Base-by-base conservation (phyloP, 2,113 vertebrate genomes). In the Pelvicachromis taeniatus region DNA sequence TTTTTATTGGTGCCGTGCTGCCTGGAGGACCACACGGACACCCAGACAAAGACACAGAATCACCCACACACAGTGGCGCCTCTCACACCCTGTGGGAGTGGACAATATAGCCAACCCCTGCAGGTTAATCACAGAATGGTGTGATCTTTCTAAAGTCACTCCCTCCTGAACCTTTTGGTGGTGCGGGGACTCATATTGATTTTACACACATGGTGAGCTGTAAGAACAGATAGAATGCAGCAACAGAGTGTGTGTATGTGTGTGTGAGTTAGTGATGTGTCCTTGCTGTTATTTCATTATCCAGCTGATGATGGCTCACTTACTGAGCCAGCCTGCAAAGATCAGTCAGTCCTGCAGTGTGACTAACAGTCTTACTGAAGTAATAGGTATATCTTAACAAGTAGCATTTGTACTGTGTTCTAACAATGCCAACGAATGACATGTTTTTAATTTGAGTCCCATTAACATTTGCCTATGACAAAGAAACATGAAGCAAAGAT, bases 1-100 rank as follows among this genome's bases (percentile, higher is more conserved):
- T 90, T 55, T 90, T 77, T 88, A 92, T 92, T 92, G 86, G 88
- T 92, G 77, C 77, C 50, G 70, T 70, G 77, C 17, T 48, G 88
- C 92, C 90, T 70, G 26, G 53, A 91, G 93, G 68, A 65, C 70
- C 45, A 68, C 26, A 77, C 21, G 31, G 33, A 77, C 40, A 75
- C 21, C 45, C n/a, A 56, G 31, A 58, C 82, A 59, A n/a, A 80
- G 54, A 40, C 26, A n/a, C 14, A 65, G 79, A 53, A 42, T 48
- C 79, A 78, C 55, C 63, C 50, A 81, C 82, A 75, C 81, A 83
- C n/a, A 50, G 16, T 56, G 21, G 53, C 29, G 53, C 14, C 5
- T 83, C 61, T 73, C 56, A 78, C 55, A 26, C 63, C 38, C 77
- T 10, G 84, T 77, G 56, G 82, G 88, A 83, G 7, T 68, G 68